Conservation (phyloP, 2,888 invertebrate species). For the Epicampocera succincta region DNA sequence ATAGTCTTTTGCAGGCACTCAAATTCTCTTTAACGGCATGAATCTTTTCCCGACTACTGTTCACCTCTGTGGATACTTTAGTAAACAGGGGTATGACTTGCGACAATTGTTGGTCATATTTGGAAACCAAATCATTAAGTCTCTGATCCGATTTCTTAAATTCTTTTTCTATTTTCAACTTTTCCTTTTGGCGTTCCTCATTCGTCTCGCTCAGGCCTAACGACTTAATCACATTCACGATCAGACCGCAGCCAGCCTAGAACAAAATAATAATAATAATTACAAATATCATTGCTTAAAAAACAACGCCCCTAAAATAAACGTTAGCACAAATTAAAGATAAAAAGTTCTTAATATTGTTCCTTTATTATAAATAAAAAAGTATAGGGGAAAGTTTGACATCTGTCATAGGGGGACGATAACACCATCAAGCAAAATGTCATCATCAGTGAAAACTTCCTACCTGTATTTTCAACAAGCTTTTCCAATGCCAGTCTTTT, state of each 20-base stretch:
- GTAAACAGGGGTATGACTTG: constrained; percentile 87
- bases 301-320: constrained; percentile 61
- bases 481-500: neutral
- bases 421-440: constrained; percentile 58
- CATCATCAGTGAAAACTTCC: constrained; percentile 62
- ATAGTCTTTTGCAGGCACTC: constrained; percentile 90
- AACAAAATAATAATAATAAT: neutral
- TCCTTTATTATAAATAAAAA: constrained; percentile 34
- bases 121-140: constrained; percentile 93
- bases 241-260: constrained; percentile 87
- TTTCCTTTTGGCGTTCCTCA: constrained; percentile 95
- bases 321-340: constrained; percentile 14
- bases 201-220: constrained; percentile 96
- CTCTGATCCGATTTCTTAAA: constrained; percentile 94
- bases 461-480: constrained; percentile 32
- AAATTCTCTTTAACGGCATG: constrained; percentile 90
- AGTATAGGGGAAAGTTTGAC: constrained; percentile 62
- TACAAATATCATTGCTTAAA: neutral
- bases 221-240: constrained; percentile 97
- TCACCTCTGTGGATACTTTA: constrained; percentile 88
- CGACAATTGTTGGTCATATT: constrained; percentile 93
- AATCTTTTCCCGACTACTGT: constrained; percentile 88
- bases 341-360: constrained; percentile 29
- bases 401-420: constrained; percentile 55
- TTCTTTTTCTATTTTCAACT: constrained; percentile 95